phyloP scores from a whole-genome alignment of 2,888 invertebrate genomes.

The Aphelenchoides bicaudatus region DNA sequence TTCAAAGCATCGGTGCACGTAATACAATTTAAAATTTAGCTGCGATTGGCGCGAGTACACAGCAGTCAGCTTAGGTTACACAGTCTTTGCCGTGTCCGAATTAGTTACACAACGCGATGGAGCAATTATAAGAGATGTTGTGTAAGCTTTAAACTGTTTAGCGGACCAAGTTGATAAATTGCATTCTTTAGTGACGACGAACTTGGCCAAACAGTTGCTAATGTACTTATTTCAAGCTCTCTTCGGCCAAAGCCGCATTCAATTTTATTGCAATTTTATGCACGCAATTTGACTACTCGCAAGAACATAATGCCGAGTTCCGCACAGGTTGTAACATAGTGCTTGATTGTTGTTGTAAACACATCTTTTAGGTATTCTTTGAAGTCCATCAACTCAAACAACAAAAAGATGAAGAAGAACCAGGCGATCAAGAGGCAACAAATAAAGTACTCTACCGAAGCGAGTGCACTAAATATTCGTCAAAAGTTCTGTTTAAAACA shows the following conservation, averaged over 20 bases:
- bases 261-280: conserved; percentile 42
- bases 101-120: conserved; percentile 23
- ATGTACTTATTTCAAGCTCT: conserved; percentile 41
- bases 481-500: conserved; percentile 35
- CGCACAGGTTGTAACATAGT: neutral
- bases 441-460: conserved; percentile 40
- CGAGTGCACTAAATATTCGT: conserved; percentile 34
- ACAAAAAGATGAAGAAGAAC: conserved; percentile 15
- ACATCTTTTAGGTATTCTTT: conserved; percentile 30
- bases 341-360: neutral
- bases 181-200: conserved; percentile 35
- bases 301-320: conserved; percentile 30
- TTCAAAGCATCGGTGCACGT: neutral
- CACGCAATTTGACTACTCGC: conserved; percentile 28
- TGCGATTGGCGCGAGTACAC: conserved; percentile 36
- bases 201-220: conserved; percentile 31
- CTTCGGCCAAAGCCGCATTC: conserved; percentile 43
- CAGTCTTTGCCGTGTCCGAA: conserved; percentile 41
- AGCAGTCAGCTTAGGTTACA: conserved; percentile 34
- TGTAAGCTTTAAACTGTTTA: conserved; percentile 26
- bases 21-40: conserved; percentile 21
- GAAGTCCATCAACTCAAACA: conserved; percentile 30
- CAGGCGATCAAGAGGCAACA: neutral
- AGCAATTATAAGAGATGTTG: conserved; percentile 28
- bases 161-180: conserved; percentile 7